phyloP scores from a whole-genome alignment of 2,113 vertebrate species.

The Prunella fulvescens region DNA sequence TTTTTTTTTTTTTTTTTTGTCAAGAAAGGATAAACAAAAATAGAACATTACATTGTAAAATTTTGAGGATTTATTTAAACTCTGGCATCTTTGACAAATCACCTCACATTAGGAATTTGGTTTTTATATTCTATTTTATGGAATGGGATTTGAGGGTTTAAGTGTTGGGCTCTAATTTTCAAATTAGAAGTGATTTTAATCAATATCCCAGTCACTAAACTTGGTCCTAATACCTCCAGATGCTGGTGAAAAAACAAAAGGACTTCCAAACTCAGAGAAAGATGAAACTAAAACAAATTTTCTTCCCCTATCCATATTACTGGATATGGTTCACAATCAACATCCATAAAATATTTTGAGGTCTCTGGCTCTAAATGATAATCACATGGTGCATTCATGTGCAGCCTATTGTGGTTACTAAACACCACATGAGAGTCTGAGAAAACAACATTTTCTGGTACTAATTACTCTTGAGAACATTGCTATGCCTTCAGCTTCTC shows the following conservation, averaged over 20 bases:
- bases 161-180: neutral
- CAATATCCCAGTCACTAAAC: neutral
- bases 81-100: neutral
- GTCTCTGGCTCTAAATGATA: neutral
- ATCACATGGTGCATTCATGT: neutral
- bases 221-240: neutral
- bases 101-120: neutral
- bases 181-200: neutral
- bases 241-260: neutral
- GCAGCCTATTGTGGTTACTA: neutral
- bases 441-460: neutral
- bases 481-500: neutral
- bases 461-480: neutral
- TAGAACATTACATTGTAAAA: neutral
- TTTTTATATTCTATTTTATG: neutral
- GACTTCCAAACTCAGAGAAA: neutral
- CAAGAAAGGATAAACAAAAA: neutral
- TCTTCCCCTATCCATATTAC: rapidly evolving
- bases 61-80: neutral
- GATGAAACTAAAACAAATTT: neutral
- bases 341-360: neutral
- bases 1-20: neutral
- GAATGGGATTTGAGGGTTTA: neutral
- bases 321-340: neutral
- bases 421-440: neutral